Percentiles rank a stretch among this genome's conserved stretches.
phyloP scores from a whole-genome alignment of 1,140 invertebrate genomes.

The Ceratoteleas bidentatus region DNA sequence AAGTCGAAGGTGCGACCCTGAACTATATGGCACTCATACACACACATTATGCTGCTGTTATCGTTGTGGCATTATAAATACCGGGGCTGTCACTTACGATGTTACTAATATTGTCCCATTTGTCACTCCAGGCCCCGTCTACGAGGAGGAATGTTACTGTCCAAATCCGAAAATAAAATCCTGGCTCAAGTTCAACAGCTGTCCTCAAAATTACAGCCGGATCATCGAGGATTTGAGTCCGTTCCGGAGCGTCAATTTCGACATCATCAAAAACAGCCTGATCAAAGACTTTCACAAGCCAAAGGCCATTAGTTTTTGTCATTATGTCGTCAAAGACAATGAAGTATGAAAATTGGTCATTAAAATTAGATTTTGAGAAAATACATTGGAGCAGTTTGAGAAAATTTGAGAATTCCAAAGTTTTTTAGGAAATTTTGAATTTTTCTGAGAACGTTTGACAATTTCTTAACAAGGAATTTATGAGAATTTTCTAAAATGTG shows the following conservation, averaged over 20 bases:
- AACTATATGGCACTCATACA: too few species aligned
- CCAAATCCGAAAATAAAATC: slow-evolving; percentile 84
- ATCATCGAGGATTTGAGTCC: slow-evolving; percentile 88
- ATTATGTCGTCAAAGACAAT: slow-evolving; percentile 94
- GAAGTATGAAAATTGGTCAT: slow-evolving; percentile 78
- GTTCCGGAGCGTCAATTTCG: slow-evolving; percentile 89
- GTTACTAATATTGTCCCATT: slow-evolving; percentile 1
- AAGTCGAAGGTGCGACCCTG: slow-evolving; percentile 79
- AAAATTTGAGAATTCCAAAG: too few species aligned
- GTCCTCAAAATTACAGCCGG: slow-evolving; percentile 85
- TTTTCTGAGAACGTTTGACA: too few species aligned
- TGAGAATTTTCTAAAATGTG: too few species aligned
- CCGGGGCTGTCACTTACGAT: too few species aligned
- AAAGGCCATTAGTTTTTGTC: slow-evolving; percentile 92
- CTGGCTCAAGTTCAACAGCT: slow-evolving; percentile 88
- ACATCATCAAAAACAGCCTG: slow-evolving; percentile 84
- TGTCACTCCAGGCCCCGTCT: slow-evolving; percentile 83
- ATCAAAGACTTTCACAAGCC: slow-evolving; percentile 86
- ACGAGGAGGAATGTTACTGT: slow-evolving; percentile 93
- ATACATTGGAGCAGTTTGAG: too few species aligned
- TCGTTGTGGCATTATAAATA: background rate
- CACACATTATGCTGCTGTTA: background rate
- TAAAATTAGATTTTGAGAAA: slow-evolving; percentile 18
- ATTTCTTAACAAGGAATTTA: too few species aligned
- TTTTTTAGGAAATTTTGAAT: too few species aligned